These are phyloP conservation scores for Bhutanitis thaidina DNA, from an alignment of 2,888 invertebrate genomes.

Conservation along the genomic window DNA sequence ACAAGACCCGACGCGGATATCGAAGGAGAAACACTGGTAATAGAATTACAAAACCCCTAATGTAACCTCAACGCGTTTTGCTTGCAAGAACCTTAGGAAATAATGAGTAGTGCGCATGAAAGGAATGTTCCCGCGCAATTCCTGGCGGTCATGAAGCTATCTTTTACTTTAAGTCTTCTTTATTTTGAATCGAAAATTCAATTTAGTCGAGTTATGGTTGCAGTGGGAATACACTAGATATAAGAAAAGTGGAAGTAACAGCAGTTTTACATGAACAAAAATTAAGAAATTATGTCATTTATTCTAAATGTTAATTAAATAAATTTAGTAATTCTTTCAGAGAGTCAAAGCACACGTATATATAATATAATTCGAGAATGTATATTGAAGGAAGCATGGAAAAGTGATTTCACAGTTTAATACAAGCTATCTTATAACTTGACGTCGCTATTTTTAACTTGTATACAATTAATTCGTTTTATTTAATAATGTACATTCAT, in stretches of 20 bases:
- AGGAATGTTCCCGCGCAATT: slow-evolving; percentile 28
- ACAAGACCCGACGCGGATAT: slow-evolving; percentile 2
- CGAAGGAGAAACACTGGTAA: slow-evolving; percentile 26
- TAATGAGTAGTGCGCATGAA: slow-evolving; percentile 37
- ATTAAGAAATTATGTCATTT: background rate
- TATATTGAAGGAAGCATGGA: no score
- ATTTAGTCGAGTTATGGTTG: slow-evolving; percentile 39
- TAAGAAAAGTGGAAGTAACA: slow-evolving; percentile 27
- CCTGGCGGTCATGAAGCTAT: slow-evolving; percentile 26
- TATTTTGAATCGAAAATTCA: slow-evolving; percentile 32
- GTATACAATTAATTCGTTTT: no score
- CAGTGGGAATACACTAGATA: slow-evolving; percentile 29
- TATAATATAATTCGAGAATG: no score
- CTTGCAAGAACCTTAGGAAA: slow-evolving; percentile 39
- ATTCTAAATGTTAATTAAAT: background rate
- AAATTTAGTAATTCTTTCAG: no score
- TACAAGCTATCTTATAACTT: no score
- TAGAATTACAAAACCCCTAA: slow-evolving; percentile 50
- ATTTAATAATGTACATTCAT: no score
- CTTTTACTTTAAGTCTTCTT: slow-evolving; percentile 15
- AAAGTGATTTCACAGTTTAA: no score
- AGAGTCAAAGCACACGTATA: no score
- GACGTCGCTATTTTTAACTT: no score
- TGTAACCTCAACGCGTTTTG: slow-evolving; percentile 48
- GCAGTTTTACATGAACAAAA: background rate